Evolutionary conservation across 2,113 vertebrate genomes (phyloP).

Genomic region (Anolis carolinensis): DNA sequence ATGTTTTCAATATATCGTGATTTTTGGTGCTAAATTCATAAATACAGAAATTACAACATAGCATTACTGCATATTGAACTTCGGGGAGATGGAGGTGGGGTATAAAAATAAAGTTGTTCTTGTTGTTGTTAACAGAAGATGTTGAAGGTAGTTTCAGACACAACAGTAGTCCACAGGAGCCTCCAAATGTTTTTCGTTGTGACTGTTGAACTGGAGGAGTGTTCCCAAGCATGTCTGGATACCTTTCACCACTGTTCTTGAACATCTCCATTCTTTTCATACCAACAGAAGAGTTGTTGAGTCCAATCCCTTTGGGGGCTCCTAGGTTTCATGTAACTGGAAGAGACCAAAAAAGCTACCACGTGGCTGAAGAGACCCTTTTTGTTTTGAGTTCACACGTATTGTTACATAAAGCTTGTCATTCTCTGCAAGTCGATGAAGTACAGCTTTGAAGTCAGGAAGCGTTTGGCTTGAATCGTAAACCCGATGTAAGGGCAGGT

Average conservation of each 20-base stretch:
- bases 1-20: too few species aligned
- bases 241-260: background rate
- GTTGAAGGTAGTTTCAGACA: background rate
- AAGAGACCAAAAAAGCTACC: background rate
- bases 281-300: too few species aligned
- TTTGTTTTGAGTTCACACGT: fast-evolving
- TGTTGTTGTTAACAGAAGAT: too few species aligned
- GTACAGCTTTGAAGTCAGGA: background rate
- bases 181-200: background rate
- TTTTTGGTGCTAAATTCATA: too few species aligned
- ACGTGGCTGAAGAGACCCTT: background rate
- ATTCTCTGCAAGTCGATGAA: background rate
- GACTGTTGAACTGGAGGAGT: background rate
- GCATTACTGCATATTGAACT: too few species aligned
- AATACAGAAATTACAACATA: too few species aligned
- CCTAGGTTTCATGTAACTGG: background rate
- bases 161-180: background rate
- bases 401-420: background rate
- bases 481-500: background rate
- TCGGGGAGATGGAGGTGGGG: too few species aligned
- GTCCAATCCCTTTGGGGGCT: background rate
- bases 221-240: background rate
- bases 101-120: too few species aligned
- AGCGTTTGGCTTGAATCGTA: fast-evolving
- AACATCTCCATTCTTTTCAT: background rate